Evolutionary conservation across 2,797 vertebrate species (phyloP).

Genomic region (Eulemur rubriventer): DNA sequence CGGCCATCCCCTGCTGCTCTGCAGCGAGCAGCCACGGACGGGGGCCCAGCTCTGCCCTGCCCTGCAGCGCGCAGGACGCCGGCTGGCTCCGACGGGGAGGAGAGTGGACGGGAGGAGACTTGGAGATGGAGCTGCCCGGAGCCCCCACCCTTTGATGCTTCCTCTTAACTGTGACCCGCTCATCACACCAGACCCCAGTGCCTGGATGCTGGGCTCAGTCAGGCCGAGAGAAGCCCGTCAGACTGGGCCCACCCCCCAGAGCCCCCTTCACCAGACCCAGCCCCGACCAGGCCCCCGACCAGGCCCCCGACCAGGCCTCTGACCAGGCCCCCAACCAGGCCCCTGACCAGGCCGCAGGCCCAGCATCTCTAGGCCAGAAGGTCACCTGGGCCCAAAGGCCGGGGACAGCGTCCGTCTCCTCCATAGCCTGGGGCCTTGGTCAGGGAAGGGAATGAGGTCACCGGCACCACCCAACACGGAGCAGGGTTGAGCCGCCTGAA

Average conservation of each 20-base stretch:
- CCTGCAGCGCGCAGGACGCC: fast-evolving
- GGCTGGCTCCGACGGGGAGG: neutral
- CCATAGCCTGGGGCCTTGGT: neutral
- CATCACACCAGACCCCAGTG: neutral
- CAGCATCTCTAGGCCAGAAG: neutral
- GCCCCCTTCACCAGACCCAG: neutral
- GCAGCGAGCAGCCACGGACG: fast-evolving
- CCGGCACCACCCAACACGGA: fast-evolving
- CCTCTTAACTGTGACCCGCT: neutral
- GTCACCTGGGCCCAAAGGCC: neutral
- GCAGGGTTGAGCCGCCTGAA: fast-evolving
- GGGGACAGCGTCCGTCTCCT: too few relatives aligned
- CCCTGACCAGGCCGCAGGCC: fast-evolving
- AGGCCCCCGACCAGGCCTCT: too few relatives aligned
- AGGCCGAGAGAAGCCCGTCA: fast-evolving
- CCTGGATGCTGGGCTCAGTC: neutral
- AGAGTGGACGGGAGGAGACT: fast-evolving
- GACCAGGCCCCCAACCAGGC: neutral
- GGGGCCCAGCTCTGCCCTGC: neutral
- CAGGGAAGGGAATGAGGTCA: neutral
- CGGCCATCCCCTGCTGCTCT: neutral
- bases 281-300: neutral
- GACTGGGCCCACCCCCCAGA: fast-evolving
- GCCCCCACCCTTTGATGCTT: fast-evolving
- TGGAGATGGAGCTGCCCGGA: fast-evolving